phyloP scores from a whole-genome alignment of 2,797 vertebrate species.

The Enteromius unitaeniatus region DNA sequence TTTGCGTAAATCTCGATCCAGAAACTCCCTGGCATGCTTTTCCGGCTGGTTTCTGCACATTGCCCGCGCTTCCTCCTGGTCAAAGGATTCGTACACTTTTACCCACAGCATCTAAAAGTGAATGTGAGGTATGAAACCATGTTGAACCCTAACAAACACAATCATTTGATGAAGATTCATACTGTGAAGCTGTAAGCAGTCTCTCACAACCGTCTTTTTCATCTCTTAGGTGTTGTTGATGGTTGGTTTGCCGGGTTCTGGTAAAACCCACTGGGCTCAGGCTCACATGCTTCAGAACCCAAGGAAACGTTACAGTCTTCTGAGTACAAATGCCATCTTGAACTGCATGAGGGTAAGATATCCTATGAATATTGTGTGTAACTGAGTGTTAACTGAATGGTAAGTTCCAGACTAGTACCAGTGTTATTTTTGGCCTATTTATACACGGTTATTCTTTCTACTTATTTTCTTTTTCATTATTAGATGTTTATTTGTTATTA shows the following conservation, averaged over 20 bases:
- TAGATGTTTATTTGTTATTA: too few species aligned
- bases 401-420: neutral
- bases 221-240: constrained; percentile 84
- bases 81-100: constrained; percentile 69
- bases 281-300: constrained; percentile 80
- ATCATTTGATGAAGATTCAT: neutral
- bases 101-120: constrained; percentile 72
- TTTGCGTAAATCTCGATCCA: constrained; percentile 83
- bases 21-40: constrained; percentile 79
- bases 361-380: neutral
- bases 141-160: neutral
- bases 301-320: constrained; percentile 82
- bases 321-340: constrained; percentile 85
- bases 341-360: constrained; percentile 82
- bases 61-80: constrained; percentile 73
- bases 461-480: too few species aligned
- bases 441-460: too few species aligned
- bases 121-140: constrained; percentile 80
- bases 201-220: neutral
- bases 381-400: too few species aligned
- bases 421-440: neutral
- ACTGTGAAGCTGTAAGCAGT: neutral
- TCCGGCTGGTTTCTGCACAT: constrained; percentile 76
- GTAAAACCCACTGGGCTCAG: constrained; percentile 88
- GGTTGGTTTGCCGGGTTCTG: constrained; percentile 90